Evolutionary conservation across 2,888 invertebrate species (phyloP), one percentile per base, ranked within the genome.

Genomic region (Allophyes oxyacanthae): DNA sequence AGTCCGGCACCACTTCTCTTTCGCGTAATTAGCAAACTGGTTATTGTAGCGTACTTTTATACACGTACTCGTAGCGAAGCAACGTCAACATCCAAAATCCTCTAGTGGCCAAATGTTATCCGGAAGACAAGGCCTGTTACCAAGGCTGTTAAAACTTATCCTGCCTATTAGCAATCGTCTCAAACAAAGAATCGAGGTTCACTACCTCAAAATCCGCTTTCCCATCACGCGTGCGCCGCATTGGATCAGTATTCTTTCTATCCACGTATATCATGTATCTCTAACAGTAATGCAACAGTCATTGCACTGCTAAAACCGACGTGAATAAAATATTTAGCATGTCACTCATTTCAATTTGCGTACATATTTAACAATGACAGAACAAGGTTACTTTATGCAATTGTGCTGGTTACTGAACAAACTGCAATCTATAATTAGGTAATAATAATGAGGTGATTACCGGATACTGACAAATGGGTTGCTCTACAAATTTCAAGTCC

Each of bases 381-480:
- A 66, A 75, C 79, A 80, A 80, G 79, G 81, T 75, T 76, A 74
- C 68, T 64, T 72, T 74, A 69, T 77, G 75, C 80, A 81, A 71
- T 76, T 79, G 74, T 75, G 69, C 73, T 73, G 70, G 77, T 76
- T 73, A 75, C 59, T 37, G 62, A 20, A 30, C 72, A 56, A 67
- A 61, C 60, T 67, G 55, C 67, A 68, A 75, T 75, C 68, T 77
- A 59, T 67, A 69, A 64, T 67, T 74, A 78, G 69, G 74, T 70
- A 59, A 65, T 61, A 49, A 3, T 20, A 20, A 20, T 20, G 4
- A 20, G 20, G 20, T 20, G 4, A 3, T 20, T 2, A 20, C 20
- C 4, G 20, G 20, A 20, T 20, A 20, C 20, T 20, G 20, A 20
- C 20, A 20, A 20, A 20, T n/a, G n/a, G n/a, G n/a, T n/a, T n/a